A percentile compares a stretch with the other conserved stretches of the same genome.
phyloP scores from a whole-genome alignment of 2,888 invertebrate species.

The Diarsia mendica region DNA sequence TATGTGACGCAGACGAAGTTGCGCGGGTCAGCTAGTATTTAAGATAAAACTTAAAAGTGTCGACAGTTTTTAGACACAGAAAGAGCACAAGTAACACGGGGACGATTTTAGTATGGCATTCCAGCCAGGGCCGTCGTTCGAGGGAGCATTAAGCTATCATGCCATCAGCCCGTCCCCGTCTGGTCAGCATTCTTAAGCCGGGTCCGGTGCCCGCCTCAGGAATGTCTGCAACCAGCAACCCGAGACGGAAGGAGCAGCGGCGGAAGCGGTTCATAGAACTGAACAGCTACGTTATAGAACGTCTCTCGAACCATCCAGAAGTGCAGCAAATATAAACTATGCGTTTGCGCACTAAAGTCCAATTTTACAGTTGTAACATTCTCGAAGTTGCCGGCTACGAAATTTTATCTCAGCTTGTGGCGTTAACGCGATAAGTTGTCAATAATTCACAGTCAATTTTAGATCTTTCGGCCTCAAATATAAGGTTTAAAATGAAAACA shows the following conservation, averaged over 20 bases:
- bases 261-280: slow-evolving; percentile 89
- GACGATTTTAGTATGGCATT: slow-evolving; percentile 81
- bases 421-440: slow-evolving; percentile 64
- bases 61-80: slow-evolving; percentile 13
- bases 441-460: slow-evolving; percentile 38
- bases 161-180: slow-evolving; percentile 80
- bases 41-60: slow-evolving; percentile 13
- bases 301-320: slow-evolving; percentile 57
- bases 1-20: too few relatives aligned
- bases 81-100: slow-evolving; percentile 32
- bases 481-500: slow-evolving; percentile 63
- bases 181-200: slow-evolving; percentile 85
- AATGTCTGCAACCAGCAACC: slow-evolving; percentile 87
- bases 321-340: slow-evolving; percentile 63
- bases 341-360: slow-evolving; percentile 50
- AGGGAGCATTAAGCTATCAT: slow-evolving; percentile 86
- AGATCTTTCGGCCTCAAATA: slow-evolving; percentile 6
- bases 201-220: slow-evolving; percentile 84
- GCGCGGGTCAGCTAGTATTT: too few relatives aligned
- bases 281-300: slow-evolving; percentile 66
- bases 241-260: slow-evolving; percentile 89
- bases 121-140: slow-evolving; percentile 72
- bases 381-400: slow-evolving; percentile 65
- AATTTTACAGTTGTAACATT: slow-evolving; percentile 60
- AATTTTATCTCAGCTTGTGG: slow-evolving; percentile 69